These are phyloP conservation scores for Cylindroiulus punctatus DNA, from an alignment of 2,888 invertebrate genomes.

Conservation along the genomic window DNA sequence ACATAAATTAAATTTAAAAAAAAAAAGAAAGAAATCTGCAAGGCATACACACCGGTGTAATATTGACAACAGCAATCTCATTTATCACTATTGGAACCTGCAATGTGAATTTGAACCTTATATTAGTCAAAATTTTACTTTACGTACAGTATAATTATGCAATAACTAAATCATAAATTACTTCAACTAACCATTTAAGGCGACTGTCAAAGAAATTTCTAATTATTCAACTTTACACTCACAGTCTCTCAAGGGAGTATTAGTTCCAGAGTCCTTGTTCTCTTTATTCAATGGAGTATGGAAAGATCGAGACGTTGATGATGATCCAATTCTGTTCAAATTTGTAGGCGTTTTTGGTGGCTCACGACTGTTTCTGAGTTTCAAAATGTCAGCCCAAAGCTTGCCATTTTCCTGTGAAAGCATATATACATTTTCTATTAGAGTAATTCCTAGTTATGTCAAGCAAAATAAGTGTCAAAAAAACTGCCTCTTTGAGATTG, in stretches of 20 bases:
- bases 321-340: not conserved
- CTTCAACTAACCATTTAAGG: too few relatives aligned
- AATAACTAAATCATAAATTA: too few relatives aligned
- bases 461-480: not conserved
- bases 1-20: not conserved
- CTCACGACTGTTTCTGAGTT: constrained; percentile 55
- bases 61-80: not conserved
- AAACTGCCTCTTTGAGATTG: constrained; percentile 62
- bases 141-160: too few relatives aligned
- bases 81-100: not conserved
- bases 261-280: not conserved
- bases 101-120: not conserved
- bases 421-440: not conserved
- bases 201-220: too few relatives aligned
- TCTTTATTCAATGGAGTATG: constrained; percentile 3
- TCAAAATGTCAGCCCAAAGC: constrained; percentile 61
- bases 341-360: not conserved
- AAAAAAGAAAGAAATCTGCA: not conserved
- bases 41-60: not conserved
- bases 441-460: not conserved
- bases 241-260: not conserved
- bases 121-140: too few relatives aligned
- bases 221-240: not conserved
- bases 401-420: constrained; percentile 60
- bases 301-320: not conserved